Percentiles rank a stretch among this genome's conserved stretches.
phyloP scores from a whole-genome alignment of 2,888 invertebrate genomes.

The Uropetala carovei region DNA sequence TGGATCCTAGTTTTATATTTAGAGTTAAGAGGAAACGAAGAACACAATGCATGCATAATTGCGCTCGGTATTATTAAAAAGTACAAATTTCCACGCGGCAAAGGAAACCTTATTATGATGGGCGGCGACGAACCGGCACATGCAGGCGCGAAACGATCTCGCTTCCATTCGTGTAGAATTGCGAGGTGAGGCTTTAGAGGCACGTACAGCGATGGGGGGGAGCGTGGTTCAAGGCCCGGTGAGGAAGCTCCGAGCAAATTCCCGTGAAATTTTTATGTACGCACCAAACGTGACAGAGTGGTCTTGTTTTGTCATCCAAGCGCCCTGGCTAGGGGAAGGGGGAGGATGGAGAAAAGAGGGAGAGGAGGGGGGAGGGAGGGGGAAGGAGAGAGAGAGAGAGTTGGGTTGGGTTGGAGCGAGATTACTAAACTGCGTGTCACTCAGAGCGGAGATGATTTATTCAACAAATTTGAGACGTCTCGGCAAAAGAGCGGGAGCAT shows the following conservation, averaged over 20 bases:
- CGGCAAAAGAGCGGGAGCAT: conserved; percentile 37
- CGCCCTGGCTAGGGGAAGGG: conserved; percentile 5
- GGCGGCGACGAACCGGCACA: background rate
- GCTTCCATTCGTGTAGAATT: background rate
- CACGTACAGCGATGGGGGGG: no score
- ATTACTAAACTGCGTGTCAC: conserved; percentile 26
- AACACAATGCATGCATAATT: no score
- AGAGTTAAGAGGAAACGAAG: no score
- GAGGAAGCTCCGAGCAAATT: background rate
- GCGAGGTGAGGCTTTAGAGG: no score
- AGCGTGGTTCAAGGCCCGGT: no score
- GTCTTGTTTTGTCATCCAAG: conserved; percentile 39
- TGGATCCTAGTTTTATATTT: no score
- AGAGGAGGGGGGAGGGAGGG: background rate
- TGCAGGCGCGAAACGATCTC: background rate
- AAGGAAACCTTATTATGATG: background rate
- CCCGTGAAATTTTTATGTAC: conserved; percentile 60
- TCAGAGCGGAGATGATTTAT: conserved; percentile 48
- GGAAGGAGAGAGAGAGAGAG: background rate
- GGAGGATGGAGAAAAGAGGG: background rate
- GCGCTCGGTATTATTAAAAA: no score
- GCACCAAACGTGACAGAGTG: conserved; percentile 50
- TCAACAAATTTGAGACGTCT: conserved; percentile 23
- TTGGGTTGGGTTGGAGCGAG: background rate
- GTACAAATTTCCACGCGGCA: background rate